Evolutionary conservation across 2,113 vertebrate genomes (phyloP).

Genomic region (Setophaga kirtlandii): DNA sequence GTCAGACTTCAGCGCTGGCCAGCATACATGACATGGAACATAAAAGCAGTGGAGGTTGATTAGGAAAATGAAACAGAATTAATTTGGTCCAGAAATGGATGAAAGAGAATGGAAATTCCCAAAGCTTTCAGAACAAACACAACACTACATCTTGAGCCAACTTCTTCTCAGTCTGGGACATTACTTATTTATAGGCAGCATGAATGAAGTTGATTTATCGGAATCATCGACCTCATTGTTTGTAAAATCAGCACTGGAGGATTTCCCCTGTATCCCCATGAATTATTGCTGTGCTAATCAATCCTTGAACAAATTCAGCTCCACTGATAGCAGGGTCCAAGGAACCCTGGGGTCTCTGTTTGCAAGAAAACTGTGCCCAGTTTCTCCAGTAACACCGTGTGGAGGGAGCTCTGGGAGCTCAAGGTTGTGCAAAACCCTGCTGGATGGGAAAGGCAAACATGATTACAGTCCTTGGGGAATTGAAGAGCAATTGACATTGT

Average conservation of each 20-base stretch:
- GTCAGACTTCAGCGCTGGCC: background rate
- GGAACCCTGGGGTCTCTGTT: background rate
- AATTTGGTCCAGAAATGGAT: slow-evolving; percentile 10
- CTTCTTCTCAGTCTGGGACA: background rate
- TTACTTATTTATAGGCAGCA: slow-evolving; percentile 40
- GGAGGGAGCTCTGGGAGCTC: background rate
- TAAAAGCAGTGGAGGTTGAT: background rate
- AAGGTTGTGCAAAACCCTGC: background rate
- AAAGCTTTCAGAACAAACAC: background rate
- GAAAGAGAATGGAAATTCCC: slow-evolving; percentile 25
- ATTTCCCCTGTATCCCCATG: background rate
- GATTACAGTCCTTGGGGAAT: background rate
- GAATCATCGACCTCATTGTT: slow-evolving; percentile 14
- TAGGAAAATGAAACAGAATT: slow-evolving; percentile 15
- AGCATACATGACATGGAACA: background rate
- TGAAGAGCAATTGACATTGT: background rate
- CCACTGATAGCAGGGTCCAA: background rate
- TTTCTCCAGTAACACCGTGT: background rate
- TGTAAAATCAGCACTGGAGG: slow-evolving; percentile 30
- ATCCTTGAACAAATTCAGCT: background rate
- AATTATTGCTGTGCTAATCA: slow-evolving; percentile 27
- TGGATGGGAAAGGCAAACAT: background rate
- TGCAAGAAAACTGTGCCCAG: background rate
- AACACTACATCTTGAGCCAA: background rate
- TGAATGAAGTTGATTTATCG: slow-evolving; percentile 33